Evolutionary conservation across 2,113 vertebrate genomes (phyloP).

Genomic region (Spea multiplicata): DNA sequence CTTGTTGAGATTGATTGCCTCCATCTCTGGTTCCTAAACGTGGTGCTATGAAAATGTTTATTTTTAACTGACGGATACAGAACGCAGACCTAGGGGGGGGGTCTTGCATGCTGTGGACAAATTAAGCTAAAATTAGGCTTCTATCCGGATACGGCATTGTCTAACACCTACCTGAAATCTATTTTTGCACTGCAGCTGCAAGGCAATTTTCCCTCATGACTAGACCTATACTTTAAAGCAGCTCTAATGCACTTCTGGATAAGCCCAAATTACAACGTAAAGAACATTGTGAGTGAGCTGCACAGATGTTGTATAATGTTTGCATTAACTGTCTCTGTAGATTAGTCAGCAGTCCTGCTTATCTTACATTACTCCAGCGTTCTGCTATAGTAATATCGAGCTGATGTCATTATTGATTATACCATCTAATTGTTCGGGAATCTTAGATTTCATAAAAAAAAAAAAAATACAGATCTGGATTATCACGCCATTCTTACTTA

Average conservation of each 20-base stretch:
- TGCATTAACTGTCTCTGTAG: not conserved
- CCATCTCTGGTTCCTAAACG: too few species aligned
- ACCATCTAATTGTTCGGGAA: conserved; percentile 27
- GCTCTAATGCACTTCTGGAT: not conserved
- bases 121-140: too few species aligned
- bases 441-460: conserved; percentile 20
- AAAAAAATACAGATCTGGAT: not conserved
- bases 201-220: too few species aligned
- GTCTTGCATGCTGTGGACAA: too few species aligned
- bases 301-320: conserved; percentile 9
- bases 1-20: too few species aligned
- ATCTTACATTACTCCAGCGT: conserved; percentile 23
- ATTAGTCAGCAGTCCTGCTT: conserved; percentile 7
- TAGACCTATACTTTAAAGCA: conserved; percentile 4
- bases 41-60: too few species aligned
- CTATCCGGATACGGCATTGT: too few species aligned
- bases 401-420: conserved; percentile 45
- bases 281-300: not conserved
- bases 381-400: not conserved
- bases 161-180: too few species aligned
- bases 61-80: too few species aligned
- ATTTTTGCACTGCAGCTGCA: too few species aligned
- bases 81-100: too few species aligned
- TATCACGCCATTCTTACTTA: conserved; percentile 17
- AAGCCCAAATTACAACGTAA: conserved; percentile 5